Percentiles rank a stretch among this genome's conserved stretches.
Conservation (phyloP, 37 sponge, comb jelly and placozoan species). For the Agelas oroides region DNA sequence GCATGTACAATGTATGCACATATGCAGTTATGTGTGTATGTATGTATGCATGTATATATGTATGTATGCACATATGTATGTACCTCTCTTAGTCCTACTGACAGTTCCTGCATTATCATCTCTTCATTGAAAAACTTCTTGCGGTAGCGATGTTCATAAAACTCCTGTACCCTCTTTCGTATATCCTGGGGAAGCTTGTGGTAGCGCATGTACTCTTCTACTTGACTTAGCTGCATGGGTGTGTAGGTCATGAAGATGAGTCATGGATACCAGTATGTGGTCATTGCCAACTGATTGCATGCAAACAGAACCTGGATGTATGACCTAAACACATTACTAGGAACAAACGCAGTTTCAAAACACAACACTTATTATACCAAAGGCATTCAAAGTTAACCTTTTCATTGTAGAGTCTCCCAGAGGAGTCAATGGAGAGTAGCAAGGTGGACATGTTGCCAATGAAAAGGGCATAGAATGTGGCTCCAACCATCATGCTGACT, state of each 20-base stretch:
- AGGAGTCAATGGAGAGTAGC: constrained; percentile 57
- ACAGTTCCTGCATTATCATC: constrained; percentile 52
- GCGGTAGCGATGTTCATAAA: constrained; percentile 64
- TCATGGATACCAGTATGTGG: too few relatives aligned
- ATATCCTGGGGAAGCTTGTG: constrained; percentile 65
- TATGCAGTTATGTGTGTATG: too few relatives aligned
- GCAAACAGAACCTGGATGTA: too few relatives aligned
- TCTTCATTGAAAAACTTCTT: constrained; percentile 76
- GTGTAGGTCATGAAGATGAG: too few relatives aligned
- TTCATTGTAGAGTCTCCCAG: constrained; percentile 67
- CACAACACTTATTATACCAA: too few relatives aligned
- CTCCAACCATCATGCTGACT: constrained; percentile 64
- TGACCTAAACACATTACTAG: too few relatives aligned
- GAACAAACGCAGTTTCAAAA: too few relatives aligned
- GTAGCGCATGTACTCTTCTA: constrained; percentile 79
- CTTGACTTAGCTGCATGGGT: constrained; percentile 48
- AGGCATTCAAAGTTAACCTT: constrained; percentile 28
- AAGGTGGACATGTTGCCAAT: constrained; percentile 69
- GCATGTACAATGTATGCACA: too few relatives aligned
- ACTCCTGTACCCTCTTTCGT: constrained; percentile 46
- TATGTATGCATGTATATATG: too few relatives aligned
- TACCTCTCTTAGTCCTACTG: constrained; percentile 64
- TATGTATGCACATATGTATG: too few relatives aligned
- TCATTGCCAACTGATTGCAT: too few relatives aligned
- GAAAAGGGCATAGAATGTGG: constrained; percentile 75